Conservation (phyloP, 2,797 vertebrate species). For the Anguilla obscura region DNA sequence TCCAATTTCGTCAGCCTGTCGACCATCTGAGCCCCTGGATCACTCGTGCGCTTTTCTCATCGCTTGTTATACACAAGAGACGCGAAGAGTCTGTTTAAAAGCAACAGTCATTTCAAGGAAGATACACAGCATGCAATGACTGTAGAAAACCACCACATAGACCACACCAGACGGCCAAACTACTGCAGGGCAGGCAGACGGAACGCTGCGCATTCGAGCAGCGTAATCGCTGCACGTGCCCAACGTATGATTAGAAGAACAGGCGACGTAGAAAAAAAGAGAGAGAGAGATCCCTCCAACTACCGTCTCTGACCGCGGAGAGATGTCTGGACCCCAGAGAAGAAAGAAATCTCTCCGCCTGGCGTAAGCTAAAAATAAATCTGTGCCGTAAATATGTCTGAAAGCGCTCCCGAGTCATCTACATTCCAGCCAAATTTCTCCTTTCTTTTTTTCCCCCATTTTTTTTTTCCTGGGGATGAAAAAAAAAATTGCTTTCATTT, state of each 20-base stretch:
- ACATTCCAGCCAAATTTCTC: constrained; percentile 56
- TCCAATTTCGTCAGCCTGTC: not conserved
- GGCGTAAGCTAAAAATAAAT: constrained; percentile 67
- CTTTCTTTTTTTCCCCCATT: constrained; percentile 29
- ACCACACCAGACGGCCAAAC: not conserved
- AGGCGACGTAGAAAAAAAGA: constrained; percentile 20
- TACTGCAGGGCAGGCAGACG: not conserved
- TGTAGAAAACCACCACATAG: not conserved
- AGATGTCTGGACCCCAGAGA: constrained; percentile 63
- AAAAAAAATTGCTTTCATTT: constrained; percentile 59
- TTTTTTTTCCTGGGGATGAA: constrained; percentile 56
- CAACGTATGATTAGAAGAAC: constrained; percentile 9
- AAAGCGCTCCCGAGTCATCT: constrained; percentile 68
- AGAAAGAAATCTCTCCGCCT: constrained; percentile 58
- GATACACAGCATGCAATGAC: not conserved
- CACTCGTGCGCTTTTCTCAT: not conserved
- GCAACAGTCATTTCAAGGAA: not conserved
- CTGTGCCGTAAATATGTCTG: constrained; percentile 73
- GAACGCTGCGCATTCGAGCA: not conserved
- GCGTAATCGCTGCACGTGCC: not conserved
- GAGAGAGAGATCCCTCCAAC: constrained; percentile 8
- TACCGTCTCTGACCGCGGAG: constrained; percentile 42
- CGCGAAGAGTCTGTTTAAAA: not conserved
- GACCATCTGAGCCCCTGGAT: not conserved
- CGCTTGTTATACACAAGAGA: not conserved